A percentile compares a stretch with the other conserved stretches of the same genome.
Conservation (phyloP, 1,140 invertebrate genomes). For the Drosophila arizonae region DNA sequence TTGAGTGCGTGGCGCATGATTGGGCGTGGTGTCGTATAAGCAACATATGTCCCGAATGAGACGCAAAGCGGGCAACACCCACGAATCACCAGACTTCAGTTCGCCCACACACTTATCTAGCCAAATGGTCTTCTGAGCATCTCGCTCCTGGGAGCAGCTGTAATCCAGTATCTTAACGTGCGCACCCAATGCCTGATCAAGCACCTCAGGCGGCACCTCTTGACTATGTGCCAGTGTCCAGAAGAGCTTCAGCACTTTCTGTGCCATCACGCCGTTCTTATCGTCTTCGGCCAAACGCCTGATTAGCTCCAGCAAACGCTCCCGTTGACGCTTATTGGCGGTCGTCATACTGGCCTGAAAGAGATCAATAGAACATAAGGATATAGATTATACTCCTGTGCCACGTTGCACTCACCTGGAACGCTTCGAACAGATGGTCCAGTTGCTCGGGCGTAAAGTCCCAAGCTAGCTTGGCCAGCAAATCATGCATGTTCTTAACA, state of each 20-base stretch:
- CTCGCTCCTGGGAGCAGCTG: conserved; percentile 97
- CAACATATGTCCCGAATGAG: conserved; percentile 98
- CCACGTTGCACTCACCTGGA: conserved; percentile 88
- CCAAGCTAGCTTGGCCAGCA: conserved; percentile 98
- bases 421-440: conserved; percentile 98
- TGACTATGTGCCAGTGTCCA: conserved; percentile 98
- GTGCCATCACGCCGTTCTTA: conserved; percentile 99
- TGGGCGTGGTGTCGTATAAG: conserved; percentile 92
- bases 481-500: conserved; percentile 98
- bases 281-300: conserved; percentile 97
- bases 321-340: conserved; percentile 97
- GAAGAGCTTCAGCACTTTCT: conserved; percentile 98
- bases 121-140: conserved; percentile 98
- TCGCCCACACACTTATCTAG: conserved; percentile 97
- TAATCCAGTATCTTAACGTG: conserved; percentile 99
- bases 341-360: conserved; percentile 95
- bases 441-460: conserved; percentile 98
- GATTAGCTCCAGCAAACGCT: conserved; percentile 97
- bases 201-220: conserved; percentile 98
- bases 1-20: conserved; percentile 87
- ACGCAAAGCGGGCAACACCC: conserved; percentile 97
- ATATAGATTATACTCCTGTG: neutral
- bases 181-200: conserved; percentile 97
- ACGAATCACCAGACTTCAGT: conserved; percentile 91
- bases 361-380: conserved; percentile 29